phyloP scores from a whole-genome alignment of 1,140 invertebrate species.

The Panagrolaimus sp. region DNA sequence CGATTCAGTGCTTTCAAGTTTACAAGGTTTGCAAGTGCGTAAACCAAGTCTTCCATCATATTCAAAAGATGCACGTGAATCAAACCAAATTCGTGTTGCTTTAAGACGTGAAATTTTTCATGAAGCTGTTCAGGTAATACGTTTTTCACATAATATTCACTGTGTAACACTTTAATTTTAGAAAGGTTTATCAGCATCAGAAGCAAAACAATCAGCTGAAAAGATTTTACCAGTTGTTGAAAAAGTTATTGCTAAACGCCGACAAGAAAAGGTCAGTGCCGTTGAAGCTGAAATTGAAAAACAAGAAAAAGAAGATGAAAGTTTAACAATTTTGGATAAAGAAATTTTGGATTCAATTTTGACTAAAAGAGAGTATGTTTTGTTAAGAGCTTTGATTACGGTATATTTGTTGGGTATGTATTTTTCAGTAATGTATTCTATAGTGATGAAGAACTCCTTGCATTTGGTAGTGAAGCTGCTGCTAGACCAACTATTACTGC shows the following conservation, averaged over 20 bases:
- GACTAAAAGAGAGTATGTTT: conserved; percentile 20
- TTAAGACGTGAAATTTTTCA: conserved; percentile 35
- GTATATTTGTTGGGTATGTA: conserved; percentile 2
- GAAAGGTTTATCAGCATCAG: conserved; percentile 30
- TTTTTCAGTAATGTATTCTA: conserved; percentile 6
- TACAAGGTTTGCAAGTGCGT: conserved; percentile 23
- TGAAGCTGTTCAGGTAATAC: conserved; percentile 32
- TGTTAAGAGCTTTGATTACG: background rate
- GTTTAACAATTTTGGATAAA: conserved; percentile 27
- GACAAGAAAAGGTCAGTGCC: conserved; percentile 25
- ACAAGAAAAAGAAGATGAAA: conserved; percentile 21
- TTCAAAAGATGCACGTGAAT: conserved; percentile 23
- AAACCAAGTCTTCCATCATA: conserved; percentile 20
- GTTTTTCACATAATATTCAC: background rate
- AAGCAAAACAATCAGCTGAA: conserved; percentile 36
- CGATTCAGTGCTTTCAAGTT: conserved; percentile 22
- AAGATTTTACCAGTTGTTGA: conserved; percentile 36
- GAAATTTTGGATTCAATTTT: conserved; percentile 26
- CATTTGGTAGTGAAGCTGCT: background rate
- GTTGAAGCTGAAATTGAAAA: conserved; percentile 21
- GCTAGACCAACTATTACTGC: background rate
- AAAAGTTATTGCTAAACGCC: conserved; percentile 22
- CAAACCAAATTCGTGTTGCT: conserved; percentile 19
- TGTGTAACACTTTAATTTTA: conserved; percentile 14
- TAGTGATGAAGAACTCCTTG: background rate